phyloP scores from a whole-genome alignment of 2,113 vertebrate genomes.

The Scortum barcoo region DNA sequence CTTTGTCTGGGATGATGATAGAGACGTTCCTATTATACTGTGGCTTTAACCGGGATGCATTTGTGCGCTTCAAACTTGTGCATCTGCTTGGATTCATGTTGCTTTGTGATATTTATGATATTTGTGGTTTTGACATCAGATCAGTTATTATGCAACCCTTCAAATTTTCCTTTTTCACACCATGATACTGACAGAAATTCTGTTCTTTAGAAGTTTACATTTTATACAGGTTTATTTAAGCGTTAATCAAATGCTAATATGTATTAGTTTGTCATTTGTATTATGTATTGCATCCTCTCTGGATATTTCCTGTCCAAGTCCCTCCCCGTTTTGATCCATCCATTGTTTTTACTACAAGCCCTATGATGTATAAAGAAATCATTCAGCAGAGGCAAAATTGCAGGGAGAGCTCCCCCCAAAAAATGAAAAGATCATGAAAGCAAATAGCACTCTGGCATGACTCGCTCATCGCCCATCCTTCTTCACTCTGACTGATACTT shows the following conservation, averaged over 20 bases:
- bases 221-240: background rate
- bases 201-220: background rate
- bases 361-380: constrained; percentile 17
- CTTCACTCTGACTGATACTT: constrained; percentile 70
- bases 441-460: constrained; percentile 48
- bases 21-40: background rate
- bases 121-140: constrained; percentile 27
- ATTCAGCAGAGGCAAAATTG: constrained; percentile 11
- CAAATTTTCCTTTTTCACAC: constrained; percentile 1
- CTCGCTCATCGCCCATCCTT: constrained; percentile 57
- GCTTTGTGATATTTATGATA: constrained; percentile 26
- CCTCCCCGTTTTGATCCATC: background rate
- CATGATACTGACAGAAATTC: background rate
- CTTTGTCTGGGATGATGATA: constrained; percentile 32
- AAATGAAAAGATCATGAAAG: constrained; percentile 52
- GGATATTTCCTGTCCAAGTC: constrained; percentile 35
- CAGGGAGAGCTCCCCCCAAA: background rate
- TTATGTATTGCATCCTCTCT: constrained; percentile 31
- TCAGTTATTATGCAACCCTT: constrained; percentile 20
- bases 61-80: constrained; percentile 10
- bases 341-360: constrained; percentile 16
- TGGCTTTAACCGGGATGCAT: background rate
- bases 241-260: background rate
- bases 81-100: background rate
- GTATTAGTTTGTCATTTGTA: background rate